Percentiles rank a stretch among this genome's conserved stretches.
Conservation (phyloP, 2,797 vertebrate species). For the Alectoris magna region DNA sequence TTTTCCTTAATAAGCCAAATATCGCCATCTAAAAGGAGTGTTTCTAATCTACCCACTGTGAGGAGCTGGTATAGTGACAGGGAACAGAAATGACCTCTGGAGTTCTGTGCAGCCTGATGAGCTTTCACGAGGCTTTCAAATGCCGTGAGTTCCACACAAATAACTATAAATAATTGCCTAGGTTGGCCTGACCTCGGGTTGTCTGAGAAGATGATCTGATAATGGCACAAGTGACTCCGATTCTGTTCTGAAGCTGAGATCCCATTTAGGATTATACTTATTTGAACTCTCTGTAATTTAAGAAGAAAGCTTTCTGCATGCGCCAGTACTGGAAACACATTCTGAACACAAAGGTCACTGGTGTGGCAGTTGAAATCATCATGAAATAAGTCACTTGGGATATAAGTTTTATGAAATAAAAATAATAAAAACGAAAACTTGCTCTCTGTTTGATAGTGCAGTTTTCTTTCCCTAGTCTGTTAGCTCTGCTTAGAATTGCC, state of each 20-base stretch:
- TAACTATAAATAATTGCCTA: constrained; percentile 69
- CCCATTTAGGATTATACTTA: constrained; percentile 51
- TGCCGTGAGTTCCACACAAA: constrained; percentile 63
- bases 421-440: constrained; percentile 39
- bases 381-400: constrained; percentile 54
- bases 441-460: constrained; percentile 36
- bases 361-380: constrained; percentile 64
- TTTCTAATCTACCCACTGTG: not conserved
- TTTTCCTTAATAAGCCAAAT: constrained; percentile 18
- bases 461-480: constrained; percentile 1
- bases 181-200: constrained; percentile 71
- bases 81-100: constrained; percentile 50
- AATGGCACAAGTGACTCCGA: constrained; percentile 55
- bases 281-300: constrained; percentile 66
- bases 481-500: not conserved
- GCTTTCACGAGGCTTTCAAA: constrained; percentile 21
- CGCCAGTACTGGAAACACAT: constrained; percentile 36
- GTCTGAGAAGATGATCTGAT: constrained; percentile 71
- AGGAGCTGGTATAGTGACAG: not conserved
- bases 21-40: not conserved
- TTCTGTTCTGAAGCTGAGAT: constrained; percentile 64
- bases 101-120: constrained; percentile 35
- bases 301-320: constrained; percentile 61
- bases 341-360: constrained; percentile 59
- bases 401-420: not conserved